phyloP scores from a whole-genome alignment of 2,113 vertebrate genomes.

The Leptodactylus fuscus region DNA sequence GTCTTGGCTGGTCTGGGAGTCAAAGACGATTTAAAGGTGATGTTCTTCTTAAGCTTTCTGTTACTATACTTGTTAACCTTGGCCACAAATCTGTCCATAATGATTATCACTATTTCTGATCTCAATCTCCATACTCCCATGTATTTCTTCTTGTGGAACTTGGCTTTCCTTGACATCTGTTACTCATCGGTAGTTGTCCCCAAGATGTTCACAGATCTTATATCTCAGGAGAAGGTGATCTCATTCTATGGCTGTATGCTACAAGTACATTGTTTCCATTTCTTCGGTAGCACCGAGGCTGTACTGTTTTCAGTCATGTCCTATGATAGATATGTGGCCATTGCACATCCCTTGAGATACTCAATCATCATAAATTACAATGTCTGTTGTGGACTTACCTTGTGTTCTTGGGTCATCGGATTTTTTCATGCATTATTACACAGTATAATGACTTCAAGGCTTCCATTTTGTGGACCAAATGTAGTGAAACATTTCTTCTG shows the following conservation, averaged over 20 bases:
- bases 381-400: conserved; percentile 41
- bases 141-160: conserved; percentile 41
- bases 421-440: conserved; percentile 54
- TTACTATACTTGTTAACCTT: not conserved
- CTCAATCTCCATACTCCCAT: conserved; percentile 20
- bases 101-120: conserved; percentile 18
- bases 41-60: not conserved
- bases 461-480: conserved; percentile 56
- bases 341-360: conserved; percentile 60
- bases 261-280: conserved; percentile 52
- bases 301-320: conserved; percentile 59
- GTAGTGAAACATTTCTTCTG: conserved; percentile 32
- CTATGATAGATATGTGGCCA: conserved; percentile 59
- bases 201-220: conserved; percentile 51
- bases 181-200: conserved; percentile 10
- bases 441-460: conserved; percentile 46
- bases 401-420: conserved; percentile 51
- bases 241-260: not conserved
- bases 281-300: conserved; percentile 46
- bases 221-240: conserved; percentile 43
- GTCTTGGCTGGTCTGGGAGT: not conserved
- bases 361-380: conserved; percentile 51
- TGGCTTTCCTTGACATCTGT: conserved; percentile 34
- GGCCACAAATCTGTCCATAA: not conserved
- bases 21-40: not conserved